A percentile compares a stretch with the other conserved stretches of the same genome.
Evolutionary conservation across 2,113 vertebrate genomes (phyloP).

Genomic region (Phaethornis superciliosus): DNA sequence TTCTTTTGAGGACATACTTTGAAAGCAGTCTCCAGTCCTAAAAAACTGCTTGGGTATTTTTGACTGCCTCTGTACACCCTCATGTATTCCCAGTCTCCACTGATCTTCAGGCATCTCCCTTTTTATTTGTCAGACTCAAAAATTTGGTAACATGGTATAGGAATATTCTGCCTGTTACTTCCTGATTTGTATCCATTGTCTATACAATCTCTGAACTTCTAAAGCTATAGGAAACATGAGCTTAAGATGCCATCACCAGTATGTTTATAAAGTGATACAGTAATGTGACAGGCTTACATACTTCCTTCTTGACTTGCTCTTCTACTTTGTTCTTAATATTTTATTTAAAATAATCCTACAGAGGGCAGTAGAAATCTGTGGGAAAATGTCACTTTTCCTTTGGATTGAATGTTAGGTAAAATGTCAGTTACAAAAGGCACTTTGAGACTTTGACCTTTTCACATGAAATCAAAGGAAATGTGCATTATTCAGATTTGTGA

Average conservation of each 20-base stretch:
- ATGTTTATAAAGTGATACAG: neutral
- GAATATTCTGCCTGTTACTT: neutral
- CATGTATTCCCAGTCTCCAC: too few relatives aligned
- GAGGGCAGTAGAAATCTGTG: slow-evolving; percentile 57
- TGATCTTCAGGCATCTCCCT: neutral
- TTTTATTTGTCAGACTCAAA: neutral
- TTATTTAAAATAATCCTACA: slow-evolving; percentile 38
- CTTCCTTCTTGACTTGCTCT: neutral
- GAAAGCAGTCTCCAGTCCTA: neutral
- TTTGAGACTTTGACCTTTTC: neutral
- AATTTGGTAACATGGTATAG: neutral
- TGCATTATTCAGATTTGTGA: neutral
- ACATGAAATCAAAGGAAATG: neutral
- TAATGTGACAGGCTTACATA: neutral
- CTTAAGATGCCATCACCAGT: neutral
- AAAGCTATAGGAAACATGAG: neutral
- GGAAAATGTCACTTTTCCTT: neutral
- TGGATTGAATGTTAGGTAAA: neutral
- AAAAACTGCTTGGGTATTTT: neutral
- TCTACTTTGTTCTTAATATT: neutral
- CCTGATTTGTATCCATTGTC: neutral
- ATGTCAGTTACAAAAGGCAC: neutral
- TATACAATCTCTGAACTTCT: neutral
- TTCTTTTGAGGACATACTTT: neutral
- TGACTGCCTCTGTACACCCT: neutral